Evolutionary conservation across 2,797 vertebrate species (phyloP), one percentile per base, ranked within the genome.

Genomic region (Odontamblyopus rebecca): DNA sequence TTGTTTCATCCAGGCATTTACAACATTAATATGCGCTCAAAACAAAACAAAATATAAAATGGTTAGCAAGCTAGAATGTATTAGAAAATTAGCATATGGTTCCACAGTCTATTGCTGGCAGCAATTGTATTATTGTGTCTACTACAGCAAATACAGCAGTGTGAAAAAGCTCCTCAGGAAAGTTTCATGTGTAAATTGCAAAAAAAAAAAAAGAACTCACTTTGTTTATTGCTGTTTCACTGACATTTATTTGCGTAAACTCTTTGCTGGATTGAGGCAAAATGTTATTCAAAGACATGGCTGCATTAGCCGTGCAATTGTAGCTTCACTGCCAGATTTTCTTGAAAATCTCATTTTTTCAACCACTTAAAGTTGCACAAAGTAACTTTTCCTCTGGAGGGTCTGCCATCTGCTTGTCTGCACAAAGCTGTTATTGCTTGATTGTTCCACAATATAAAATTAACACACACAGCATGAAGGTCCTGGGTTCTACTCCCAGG

Each of bases 21-120:
- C n/a, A 7, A 65, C 38, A 48, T 65, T 50, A 65, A 48, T 65
- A 65, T 65, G 63, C 63, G 8, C 23, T 50, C 38, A 48, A 16
- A 65, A 48, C 38, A 65, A 16, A 44, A 26, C 6, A 19, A 65
- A 48, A 48, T 15, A 41, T 62, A 50, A 26, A 8, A 18, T 50
- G 13, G 63, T 48, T 26, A 16, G 38, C 41, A 48, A 64, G 32
- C 23, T 27, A 4, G 41, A 13, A 48, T 65, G 23, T 48, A 65
- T 48, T 8, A 6, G 8, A 27, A 27, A 8, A 65, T 65, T 27
- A 50, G 63, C 41, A 65, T 41, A 48, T 8, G 15, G 61, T 4
- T 4, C 16, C 1, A 9, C n/a, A 26, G 12, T 16, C 13, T 44
- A 11, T 32, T 1, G 30, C 60, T 19, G 6, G 30, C 60, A 61